Conservation (phyloP, 2,113 vertebrate species). For the Struthio camelus region DNA sequence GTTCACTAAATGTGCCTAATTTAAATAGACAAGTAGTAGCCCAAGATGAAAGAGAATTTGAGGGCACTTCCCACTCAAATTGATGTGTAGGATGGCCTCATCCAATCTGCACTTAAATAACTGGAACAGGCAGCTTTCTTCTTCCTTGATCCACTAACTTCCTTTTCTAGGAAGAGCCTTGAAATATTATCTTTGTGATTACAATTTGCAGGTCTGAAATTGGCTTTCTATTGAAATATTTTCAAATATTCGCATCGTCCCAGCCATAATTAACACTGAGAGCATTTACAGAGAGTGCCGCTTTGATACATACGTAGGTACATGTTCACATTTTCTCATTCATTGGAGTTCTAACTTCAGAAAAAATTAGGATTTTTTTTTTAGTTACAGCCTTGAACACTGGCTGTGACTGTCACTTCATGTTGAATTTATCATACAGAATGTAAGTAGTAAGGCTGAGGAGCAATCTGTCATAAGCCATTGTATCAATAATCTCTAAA, state of each 20-base stretch:
- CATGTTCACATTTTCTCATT: slow-evolving; percentile 65
- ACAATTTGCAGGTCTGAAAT: slow-evolving; percentile 52
- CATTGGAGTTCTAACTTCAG: slow-evolving; percentile 66
- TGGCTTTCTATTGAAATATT: slow-evolving; percentile 58
- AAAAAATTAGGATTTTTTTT: slow-evolving; percentile 60
- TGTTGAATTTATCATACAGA: slow-evolving; percentile 65
- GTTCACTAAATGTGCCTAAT: slow-evolving; percentile 47
- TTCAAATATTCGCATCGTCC: slow-evolving; percentile 64
- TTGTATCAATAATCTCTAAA: slow-evolving; percentile 56
- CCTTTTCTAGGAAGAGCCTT: neutral
- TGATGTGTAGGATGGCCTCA: neutral
- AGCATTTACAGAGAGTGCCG: slow-evolving; percentile 58
- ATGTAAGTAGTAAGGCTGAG: slow-evolving; percentile 58
- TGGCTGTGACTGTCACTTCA: slow-evolving; percentile 73
- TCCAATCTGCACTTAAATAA: neutral
- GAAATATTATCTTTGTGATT: slow-evolving; percentile 69
- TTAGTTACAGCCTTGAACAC: slow-evolving; percentile 59
- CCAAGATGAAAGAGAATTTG: neutral
- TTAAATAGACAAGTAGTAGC: slow-evolving; percentile 61
- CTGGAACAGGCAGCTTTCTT: neutral
- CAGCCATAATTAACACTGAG: slow-evolving; percentile 57
- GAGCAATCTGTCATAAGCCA: slow-evolving; percentile 64
- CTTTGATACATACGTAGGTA: slow-evolving; percentile 56
- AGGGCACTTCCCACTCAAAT: slow-evolving; percentile 10
- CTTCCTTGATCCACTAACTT: slow-evolving; percentile 46